Conservation (phyloP, 2,797 vertebrate genomes). For the Lacerta agilis region DNA sequence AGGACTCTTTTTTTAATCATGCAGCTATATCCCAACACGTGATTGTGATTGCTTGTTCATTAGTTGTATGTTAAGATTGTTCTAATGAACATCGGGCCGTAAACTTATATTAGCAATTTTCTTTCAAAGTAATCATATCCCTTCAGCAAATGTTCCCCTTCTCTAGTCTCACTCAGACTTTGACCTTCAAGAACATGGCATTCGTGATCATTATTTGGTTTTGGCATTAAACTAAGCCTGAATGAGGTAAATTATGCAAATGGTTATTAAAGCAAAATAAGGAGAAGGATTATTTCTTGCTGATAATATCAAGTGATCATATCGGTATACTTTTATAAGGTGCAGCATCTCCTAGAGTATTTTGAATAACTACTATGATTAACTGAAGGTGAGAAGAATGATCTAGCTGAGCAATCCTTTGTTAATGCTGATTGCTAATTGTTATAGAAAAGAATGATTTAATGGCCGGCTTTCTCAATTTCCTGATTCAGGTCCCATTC, state of each 20-base stretch:
- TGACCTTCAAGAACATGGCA: conserved; percentile 26
- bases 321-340: conserved; percentile 55
- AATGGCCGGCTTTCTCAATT: conserved; percentile 69
- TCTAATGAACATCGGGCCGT: background rate
- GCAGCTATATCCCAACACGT: background rate
- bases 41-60: conserved; percentile 13
- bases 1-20: background rate
- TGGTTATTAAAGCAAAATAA: conserved; percentile 53
- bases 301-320: conserved; percentile 60
- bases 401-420: conserved; percentile 59
- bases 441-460: conserved; percentile 57
- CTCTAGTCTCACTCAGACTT: conserved; percentile 38
- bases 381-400: conserved; percentile 51
- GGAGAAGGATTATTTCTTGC: conserved; percentile 59
- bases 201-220: conserved; percentile 32
- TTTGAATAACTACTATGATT: conserved; percentile 67
- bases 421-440: conserved; percentile 71
- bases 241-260: conserved; percentile 56
- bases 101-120: conserved; percentile 20
- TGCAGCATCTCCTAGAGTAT: conserved; percentile 55
- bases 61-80: conserved; percentile 2
- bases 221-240: conserved; percentile 57
- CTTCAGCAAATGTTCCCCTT: conserved; percentile 26
- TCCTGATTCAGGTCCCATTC: conserved; percentile 89
- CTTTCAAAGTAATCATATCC: conserved; percentile 34